Base-by-base conservation (phyloP, 1,140 invertebrate genomes). In the Agraylea sexmaculata region DNA sequence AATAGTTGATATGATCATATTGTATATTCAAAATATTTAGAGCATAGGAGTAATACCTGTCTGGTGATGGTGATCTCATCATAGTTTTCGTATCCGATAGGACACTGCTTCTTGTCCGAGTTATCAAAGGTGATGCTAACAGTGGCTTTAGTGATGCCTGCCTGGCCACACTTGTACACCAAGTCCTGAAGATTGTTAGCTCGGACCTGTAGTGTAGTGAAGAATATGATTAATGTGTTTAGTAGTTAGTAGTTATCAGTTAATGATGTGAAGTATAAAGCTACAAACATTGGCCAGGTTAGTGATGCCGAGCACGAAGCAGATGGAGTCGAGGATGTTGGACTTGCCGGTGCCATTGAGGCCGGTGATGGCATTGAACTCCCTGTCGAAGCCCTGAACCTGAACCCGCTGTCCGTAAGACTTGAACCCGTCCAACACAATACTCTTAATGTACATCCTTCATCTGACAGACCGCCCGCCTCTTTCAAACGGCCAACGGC, bases 341-440 rank as follows among this genome's bases (percentile, higher is more conserved):
- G 92, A 98, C 68, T 99, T 99, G n/a, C 95, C 95, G 45, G 86
- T 93, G 3, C 95, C 95, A 68, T 99, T 99, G 5, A 98, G 66
- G 8, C 95, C 95, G 27, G 95, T 99, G 32, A 99, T 98, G 7
- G 95, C 95, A 57, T 98, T 99, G 58, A 99, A 99, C 60, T 89
- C 75, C 4, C 73, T 75, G 66, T 99, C 94, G 61, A 99, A 99
- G 15, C 81, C 87, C 45, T 78, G 79, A n/a, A 99, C 80, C 65
- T 91, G 88, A 0, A 91, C 90, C 52, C 87, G 69, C 49, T 85
- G 80, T 0, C 91, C 91, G 53, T 99, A 99, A 0, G 94, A 98
- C 66, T 99, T 99, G 58, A 99, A 99, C 42, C 95, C 95, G 54
- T 99, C 95, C 8, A 99, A 68, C 12, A 91, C 73, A 46, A 99